Base-by-base conservation (phyloP, 2,113 vertebrate species). In the Phalacrocorax aristotelis region DNA sequence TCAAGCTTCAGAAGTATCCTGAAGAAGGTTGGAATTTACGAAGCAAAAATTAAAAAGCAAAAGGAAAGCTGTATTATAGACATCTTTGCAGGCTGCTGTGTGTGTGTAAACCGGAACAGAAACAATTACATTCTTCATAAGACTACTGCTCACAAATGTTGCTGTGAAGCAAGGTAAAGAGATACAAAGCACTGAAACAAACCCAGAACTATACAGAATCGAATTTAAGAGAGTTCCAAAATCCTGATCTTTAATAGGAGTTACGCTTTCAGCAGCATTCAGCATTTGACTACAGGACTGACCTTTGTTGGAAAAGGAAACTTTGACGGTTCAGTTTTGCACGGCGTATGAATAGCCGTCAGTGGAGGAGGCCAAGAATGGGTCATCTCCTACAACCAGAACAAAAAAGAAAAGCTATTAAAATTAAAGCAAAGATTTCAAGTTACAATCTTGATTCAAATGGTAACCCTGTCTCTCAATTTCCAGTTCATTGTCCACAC, bases 251-350 rank as follows among this genome's bases (percentile, higher is more conserved):
- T 83, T 69, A 72, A 57, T 8, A 85, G 40, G 23, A 72, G 27
- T 48, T 69, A 71, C 16, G 49, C 55, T 70, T 68, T 25, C 60
- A 91, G 34, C 46, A 60, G 54, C 66, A 42, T 16, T n/a, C 42
- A n/a, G 36, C 32, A n/a, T 20, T 52, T 44, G 54, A 62, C 16
- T 69, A 57, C 58, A 83, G 91, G 87, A 98, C 99, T 98, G 98
- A 99, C 99, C 99, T 99, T 99, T 29, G 99, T 99, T 81, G 99
- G 99, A 96, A 99, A 99, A 96, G 99, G 99, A 98, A 99, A 99
- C 97, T 99, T 99, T 89, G 99, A 99, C 68, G 99, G 99, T 97
- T 99, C 99, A 12, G 99, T 99, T 98, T 99, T 99, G 98, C 99
- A 99, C 78, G 99, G 99, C 52, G 99, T 99, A 88, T 99, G 99